A percentile compares a stretch with the other conserved stretches of the same genome.
Conservation (phyloP, 2,888 invertebrate species). For the Plebejus melissa region DNA sequence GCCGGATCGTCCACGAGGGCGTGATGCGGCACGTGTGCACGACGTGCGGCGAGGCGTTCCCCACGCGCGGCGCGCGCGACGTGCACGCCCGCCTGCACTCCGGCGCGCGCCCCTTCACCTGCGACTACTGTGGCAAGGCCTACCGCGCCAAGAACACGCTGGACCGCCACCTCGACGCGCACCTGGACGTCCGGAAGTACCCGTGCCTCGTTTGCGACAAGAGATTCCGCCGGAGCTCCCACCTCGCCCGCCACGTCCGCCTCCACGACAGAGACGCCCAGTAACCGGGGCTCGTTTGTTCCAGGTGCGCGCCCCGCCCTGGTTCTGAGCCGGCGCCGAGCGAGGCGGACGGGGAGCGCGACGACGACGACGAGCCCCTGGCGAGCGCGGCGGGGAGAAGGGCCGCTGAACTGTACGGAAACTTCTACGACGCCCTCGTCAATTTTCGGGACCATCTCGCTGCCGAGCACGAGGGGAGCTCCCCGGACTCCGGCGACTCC, state of each 20-base stretch:
- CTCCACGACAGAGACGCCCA: constrained; percentile 50
- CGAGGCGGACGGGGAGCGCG: constrained; percentile 27
- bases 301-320: constrained; percentile 50
- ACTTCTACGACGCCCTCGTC: constrained; percentile 55
- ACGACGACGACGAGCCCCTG: constrained; percentile 53
- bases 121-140: constrained; percentile 59
- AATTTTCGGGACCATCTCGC: constrained; percentile 57
- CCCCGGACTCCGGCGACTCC: constrained; percentile 48
- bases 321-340: background rate
- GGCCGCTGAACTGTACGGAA: constrained; percentile 43
- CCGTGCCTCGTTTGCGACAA: constrained; percentile 54
- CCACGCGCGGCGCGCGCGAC: constrained; percentile 58
- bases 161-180: constrained; percentile 53
- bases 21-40: constrained; percentile 60
- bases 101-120: constrained; percentile 65
- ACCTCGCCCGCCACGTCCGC: constrained; percentile 58
- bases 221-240: constrained; percentile 58
- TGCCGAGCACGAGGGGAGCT: constrained; percentile 41
- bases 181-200: constrained; percentile 52
- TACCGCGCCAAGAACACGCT: constrained; percentile 57
- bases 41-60: constrained; percentile 70
- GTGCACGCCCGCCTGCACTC: constrained; percentile 66
- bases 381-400: constrained; percentile 45
- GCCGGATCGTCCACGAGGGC: constrained; percentile 61
- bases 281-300: constrained; percentile 59